Percentiles rank a stretch among this genome's conserved stretches.
phyloP scores from a whole-genome alignment of 2,113 vertebrate species.

The Cyprinodon brontotheroides region DNA sequence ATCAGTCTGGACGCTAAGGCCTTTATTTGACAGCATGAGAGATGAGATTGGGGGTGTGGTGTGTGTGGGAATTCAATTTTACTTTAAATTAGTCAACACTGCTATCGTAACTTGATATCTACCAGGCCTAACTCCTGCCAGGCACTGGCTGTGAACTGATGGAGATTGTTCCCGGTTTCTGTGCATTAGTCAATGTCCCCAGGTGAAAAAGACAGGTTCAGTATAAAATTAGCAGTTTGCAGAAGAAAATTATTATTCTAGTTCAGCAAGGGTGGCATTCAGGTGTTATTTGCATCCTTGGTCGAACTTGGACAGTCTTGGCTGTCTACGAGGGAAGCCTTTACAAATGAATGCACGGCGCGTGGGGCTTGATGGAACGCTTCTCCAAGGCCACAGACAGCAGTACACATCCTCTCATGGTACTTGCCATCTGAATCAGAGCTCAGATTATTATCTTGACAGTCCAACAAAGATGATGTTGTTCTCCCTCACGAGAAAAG shows the following conservation, averaged over 20 bases:
- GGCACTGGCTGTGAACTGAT: conserved; percentile 11
- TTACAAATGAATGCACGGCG: conserved; percentile 28
- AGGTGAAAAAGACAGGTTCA: not conserved
- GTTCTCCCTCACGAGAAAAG: conserved; percentile 22
- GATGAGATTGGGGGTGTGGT: conserved; percentile 44
- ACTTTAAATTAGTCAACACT: conserved; percentile 69
- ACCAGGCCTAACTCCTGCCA: conserved; percentile 31
- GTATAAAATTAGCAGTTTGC: conserved; percentile 5
- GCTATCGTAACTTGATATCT: conserved; percentile 62
- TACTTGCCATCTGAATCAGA: conserved; percentile 35
- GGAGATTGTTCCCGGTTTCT: not conserved
- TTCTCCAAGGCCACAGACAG: conserved; percentile 44
- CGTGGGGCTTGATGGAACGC: conserved; percentile 42
- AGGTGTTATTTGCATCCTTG: conserved; percentile 47
- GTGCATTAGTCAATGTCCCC: conserved; percentile 1
- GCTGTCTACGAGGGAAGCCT: conserved; percentile 29
- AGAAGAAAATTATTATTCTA: conserved; percentile 27
- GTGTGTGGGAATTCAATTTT: conserved; percentile 66
- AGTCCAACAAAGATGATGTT: conserved; percentile 55
- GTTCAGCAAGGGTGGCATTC: conserved; percentile 44
- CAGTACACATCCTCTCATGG: conserved; percentile 31
- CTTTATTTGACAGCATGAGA: conserved; percentile 70
- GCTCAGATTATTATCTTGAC: conserved; percentile 44
- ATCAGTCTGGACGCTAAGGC: conserved; percentile 60
- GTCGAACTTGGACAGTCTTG: conserved; percentile 28